Base-by-base conservation (phyloP, 1,140 invertebrate species). In the Spodoptera litura region DNA sequence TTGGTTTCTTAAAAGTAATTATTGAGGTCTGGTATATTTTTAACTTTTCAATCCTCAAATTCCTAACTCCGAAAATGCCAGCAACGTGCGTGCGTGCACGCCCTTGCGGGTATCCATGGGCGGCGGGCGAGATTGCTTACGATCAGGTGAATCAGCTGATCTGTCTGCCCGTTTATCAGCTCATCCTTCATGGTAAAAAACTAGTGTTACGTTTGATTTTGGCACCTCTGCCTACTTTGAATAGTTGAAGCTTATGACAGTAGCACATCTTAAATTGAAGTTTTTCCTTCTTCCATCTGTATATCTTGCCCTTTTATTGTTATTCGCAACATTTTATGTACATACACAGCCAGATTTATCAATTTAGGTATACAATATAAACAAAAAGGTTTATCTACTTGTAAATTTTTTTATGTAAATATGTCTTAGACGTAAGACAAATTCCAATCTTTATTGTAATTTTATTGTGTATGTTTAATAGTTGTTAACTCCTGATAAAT, bases 241-340 rank as follows among this genome's bases (percentile, higher is more conserved):
- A 31, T 27, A 11, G 20, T 15, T 10, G 2, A n/a, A 15, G 11
- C 0, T 55, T 61, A 20, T 20, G 2, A 44, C 1, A 44, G 35
- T 64, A n/a, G 61, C 61, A 13, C 61, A 2, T 44, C n/a, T 38
- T 38, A 4, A 4, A 15, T n/a, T 15, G n/a, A 64, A 62, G 3
- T 10, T 4, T 31, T 31, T 31, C 31, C 31, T 15, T 25, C 15
- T 66, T 66, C 38, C 2, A 49, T 25, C 4, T 44, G 15, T n/a
- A 6, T n/a, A 51, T 66, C 62, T 66, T 66, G 62, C 62, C 62
- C 49, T 35, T n/a, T 66, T 61, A 49, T 66, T 66, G 62, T 66
- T 66, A 66, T 66, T 1, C 49, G 25, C 9, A 9, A 66, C 15
- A 25, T 0, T 66, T 66, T 49, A 49, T 66, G n/a, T 66, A 61